A percentile compares a stretch with the other conserved stretches of the same genome.
These are phyloP conservation scores for Mastomys coucha DNA, from an alignment of 2,113 vertebrate genomes.

Conservation along the genomic window DNA sequence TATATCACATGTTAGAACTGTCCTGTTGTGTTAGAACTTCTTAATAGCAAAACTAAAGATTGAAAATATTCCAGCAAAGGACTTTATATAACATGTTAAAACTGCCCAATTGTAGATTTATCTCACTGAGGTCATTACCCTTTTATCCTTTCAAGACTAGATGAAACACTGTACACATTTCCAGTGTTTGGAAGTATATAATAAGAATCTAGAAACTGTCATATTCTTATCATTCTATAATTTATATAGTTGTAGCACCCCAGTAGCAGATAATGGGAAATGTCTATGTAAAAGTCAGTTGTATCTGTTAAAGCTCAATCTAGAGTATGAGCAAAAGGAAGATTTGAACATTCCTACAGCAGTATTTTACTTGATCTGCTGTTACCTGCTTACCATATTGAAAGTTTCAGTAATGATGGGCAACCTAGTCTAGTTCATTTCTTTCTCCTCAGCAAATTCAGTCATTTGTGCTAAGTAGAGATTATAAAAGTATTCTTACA, in stretches of 20 bases:
- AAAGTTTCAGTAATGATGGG: background rate
- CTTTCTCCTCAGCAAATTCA: background rate
- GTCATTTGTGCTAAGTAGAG: background rate
- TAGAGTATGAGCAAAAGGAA: conserved; percentile 29
- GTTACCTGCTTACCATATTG: background rate
- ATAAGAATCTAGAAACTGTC: background rate
- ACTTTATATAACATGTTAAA: conserved; percentile 10
- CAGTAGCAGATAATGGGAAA: background rate
- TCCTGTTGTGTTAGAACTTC: background rate
- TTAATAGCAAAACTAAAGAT: background rate
- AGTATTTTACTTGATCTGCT: conserved; percentile 4
- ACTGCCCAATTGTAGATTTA: conserved; percentile 25
- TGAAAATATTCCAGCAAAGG: background rate
- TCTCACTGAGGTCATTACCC: background rate
- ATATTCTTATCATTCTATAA: background rate
- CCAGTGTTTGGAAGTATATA: background rate
- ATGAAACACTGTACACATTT: background rate
- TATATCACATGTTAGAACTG: background rate
- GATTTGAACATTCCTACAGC: background rate
- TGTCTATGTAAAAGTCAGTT: background rate
- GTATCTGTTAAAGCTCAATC: background rate
- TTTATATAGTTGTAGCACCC: background rate
- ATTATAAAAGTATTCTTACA: background rate
- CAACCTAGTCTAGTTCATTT: background rate
- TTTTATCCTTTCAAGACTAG: conserved; percentile 16